Conservation (phyloP, 2,888 invertebrate genomes). For the Rhagonycha lutea region DNA sequence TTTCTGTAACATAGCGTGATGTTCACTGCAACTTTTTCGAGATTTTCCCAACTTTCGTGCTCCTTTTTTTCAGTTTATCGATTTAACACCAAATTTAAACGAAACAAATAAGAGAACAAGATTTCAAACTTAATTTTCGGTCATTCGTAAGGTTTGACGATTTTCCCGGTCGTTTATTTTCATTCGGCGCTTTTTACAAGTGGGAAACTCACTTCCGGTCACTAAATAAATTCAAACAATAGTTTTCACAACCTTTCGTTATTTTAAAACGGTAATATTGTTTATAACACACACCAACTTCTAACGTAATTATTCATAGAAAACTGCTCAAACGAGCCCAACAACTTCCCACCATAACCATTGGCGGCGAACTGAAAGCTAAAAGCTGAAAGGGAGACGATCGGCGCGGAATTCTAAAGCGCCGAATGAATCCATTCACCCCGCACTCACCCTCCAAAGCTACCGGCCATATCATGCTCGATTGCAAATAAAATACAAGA, state of each 20-base stretch:
- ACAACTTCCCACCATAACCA: conserved; percentile 23
- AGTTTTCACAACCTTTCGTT: not conserved
- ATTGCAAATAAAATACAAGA: conserved; percentile 9
- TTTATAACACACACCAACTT: not conserved
- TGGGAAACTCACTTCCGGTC: not conserved
- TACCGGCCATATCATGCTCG: conserved; percentile 24
- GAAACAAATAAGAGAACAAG: not conserved
- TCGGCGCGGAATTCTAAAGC: conserved; percentile 30
- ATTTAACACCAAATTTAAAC: not conserved
- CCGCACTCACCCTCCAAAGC: conserved; percentile 16
- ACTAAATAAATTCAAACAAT: not conserved
- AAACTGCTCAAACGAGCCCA: not conserved
- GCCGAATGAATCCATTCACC: conserved; percentile 25
- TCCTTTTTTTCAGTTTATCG: conserved; percentile 6
- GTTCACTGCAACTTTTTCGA: conserved; percentile 1
- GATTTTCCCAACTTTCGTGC: conserved; percentile 1
- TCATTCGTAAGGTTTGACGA: not conserved
- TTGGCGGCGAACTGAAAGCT: conserved; percentile 28
- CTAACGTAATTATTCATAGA: not conserved
- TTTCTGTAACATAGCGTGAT: conserved; percentile 11
- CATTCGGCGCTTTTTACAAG: not conserved
- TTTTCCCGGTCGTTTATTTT: not conserved
- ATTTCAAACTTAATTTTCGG: not conserved
- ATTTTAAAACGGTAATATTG: not conserved
- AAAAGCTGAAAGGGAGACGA: conserved; percentile 30